Evolutionary conservation across 2,888 invertebrate genomes (phyloP), one percentile per base, ranked within the genome.

Genomic region (Geophilus truncorum): DNA sequence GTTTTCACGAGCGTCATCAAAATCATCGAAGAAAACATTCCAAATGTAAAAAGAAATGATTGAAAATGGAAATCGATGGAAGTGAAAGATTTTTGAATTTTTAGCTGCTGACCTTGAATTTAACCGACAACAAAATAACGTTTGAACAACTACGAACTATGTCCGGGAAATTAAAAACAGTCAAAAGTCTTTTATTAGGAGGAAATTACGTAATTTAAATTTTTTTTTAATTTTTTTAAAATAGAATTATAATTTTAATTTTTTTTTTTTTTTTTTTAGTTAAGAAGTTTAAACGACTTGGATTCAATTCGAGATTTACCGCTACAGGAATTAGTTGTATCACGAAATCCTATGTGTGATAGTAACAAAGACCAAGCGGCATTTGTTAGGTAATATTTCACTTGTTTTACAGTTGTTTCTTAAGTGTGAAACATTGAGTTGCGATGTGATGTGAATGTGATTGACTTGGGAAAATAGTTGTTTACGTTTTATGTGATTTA

Each of bases 291-390:
- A 18, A 80, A 78, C 0, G 86, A 86, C 45, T 85, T 95, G 85
- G 92, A 93, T 83, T 87, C 89, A 30, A 86, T 97, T 80, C 92
- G 91, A 85, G 90, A 91, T 10, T 87, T 95, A 80, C 91, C 91
- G 0, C 88, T 97, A 51, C 89, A 92, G 15, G 95, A 96, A 86
- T 87, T 97, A 80, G 90, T 91, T 80, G 88, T 97, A 83, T 92
- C 93, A 84, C 92, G 93, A 84, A 96, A 96, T 88, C 93, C 94
- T 0, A 86, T 95, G 80, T 92, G 93, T 88, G 91, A 91, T 86
- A 92, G 91, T 88, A 94, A 92, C 88, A 91, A 90, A 86, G 92
- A 93, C 85, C 91, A 92, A 86, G 90, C 91, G 81, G 88, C 91
- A 36, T 96, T 95, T 86, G 90, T 95, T 89, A 95, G 95, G 94